These are phyloP conservation scores for Dioctria linearis DNA, from an alignment of 2,888 invertebrate species.

Conservation along the genomic window DNA sequence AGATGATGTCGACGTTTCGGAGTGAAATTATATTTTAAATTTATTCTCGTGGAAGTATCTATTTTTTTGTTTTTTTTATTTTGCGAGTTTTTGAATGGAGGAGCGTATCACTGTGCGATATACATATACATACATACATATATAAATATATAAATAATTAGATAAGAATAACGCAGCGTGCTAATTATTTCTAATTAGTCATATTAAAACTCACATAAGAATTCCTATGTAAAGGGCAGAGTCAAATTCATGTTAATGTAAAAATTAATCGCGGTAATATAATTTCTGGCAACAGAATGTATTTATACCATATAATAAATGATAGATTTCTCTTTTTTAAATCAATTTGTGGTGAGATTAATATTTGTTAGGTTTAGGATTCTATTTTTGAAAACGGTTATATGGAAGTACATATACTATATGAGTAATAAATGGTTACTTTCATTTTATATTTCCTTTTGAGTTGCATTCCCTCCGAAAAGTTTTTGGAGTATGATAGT, in stretches of 20 bases:
- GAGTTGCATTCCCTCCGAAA: too few species aligned
- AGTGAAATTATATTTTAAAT: slow-evolving; percentile 57
- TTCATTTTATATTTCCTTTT: too few species aligned
- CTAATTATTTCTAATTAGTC: slow-evolving; percentile 34
- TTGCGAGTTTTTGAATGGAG: slow-evolving; percentile 44
- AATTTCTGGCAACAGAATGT: slow-evolving; percentile 22
- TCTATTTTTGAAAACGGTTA: slow-evolving; percentile 48
- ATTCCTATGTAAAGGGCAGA: slow-evolving; percentile 38
- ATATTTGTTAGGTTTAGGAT: slow-evolving; percentile 31
- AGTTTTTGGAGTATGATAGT: too few species aligned
- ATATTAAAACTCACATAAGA: slow-evolving; percentile 39
- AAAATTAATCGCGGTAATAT: slow-evolving; percentile 1
- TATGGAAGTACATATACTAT: slow-evolving; percentile 30
- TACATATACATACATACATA: slow-evolving; percentile 13
- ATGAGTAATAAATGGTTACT: too few species aligned
- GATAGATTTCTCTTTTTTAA: slow-evolving; percentile 28
- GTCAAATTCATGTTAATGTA: slow-evolving; percentile 25
- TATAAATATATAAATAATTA: background rate
- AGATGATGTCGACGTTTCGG: slow-evolving; percentile 75
- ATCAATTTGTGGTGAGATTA: slow-evolving; percentile 41
- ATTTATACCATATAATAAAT: slow-evolving; percentile 27
- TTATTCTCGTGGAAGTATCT: slow-evolving; percentile 27
- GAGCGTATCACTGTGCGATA: slow-evolving; percentile 47
- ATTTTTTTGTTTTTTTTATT: slow-evolving; percentile 48
- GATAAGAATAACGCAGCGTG: slow-evolving; percentile 39